Conservation (phyloP, 2,797 vertebrate genomes). For the Sternotherus odoratus region DNA sequence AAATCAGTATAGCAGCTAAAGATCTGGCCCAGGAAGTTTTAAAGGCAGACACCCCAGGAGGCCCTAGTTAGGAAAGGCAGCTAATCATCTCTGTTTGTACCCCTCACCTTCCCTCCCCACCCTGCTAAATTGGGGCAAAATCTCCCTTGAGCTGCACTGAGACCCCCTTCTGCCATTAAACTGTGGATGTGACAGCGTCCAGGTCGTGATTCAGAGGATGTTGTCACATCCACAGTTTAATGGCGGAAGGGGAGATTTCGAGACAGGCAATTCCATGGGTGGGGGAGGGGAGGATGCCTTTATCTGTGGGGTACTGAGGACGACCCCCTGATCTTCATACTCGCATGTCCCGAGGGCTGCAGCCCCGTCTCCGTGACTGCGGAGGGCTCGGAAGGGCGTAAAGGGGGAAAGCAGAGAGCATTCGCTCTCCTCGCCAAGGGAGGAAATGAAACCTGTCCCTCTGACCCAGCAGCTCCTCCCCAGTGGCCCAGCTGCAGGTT, state of each 20-base stretch:
- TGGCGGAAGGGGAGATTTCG: background rate
- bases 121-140: background rate
- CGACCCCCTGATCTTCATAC: background rate
- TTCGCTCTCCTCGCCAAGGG: background rate
- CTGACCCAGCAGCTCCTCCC: fast-evolving
- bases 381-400: background rate
- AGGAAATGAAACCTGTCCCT: background rate
- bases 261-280: background rate
- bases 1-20: background rate
- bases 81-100: background rate
- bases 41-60: background rate
- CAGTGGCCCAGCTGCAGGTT: background rate
- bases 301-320: background rate
- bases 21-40: background rate
- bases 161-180: background rate
- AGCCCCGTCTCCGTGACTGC: background rate
- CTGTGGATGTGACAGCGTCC: background rate
- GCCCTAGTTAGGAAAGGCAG: background rate
- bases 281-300: background rate
- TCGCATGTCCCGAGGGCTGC: background rate
- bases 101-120: background rate
- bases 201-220: background rate
- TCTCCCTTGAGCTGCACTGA: background rate
- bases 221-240: no score
- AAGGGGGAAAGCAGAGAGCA: background rate